Evolutionary conservation across 2,113 vertebrate genomes (phyloP), one percentile per base, ranked within the genome.

Genomic region (Mobula hypostoma): DNA sequence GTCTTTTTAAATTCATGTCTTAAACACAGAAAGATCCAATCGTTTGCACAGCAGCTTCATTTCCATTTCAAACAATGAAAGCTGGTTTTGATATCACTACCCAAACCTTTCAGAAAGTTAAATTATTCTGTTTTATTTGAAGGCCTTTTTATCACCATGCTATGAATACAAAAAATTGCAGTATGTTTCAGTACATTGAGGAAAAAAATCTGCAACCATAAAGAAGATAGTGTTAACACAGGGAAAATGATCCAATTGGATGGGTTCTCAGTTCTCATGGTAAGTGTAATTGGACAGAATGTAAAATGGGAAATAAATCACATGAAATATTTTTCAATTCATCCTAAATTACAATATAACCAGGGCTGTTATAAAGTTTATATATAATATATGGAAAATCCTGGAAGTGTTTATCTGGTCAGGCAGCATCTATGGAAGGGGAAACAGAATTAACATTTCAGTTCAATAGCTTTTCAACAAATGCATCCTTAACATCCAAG

Each of bases 1-100:
- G 58, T 74, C 91, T 93, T 74, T 93, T 93, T 74, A 48, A 74
- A 76, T 93, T 93, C 40, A 56, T 93, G 70, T 93, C 36, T 93
- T 93, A 93, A 93, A 93, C 32, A 93, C 17, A 27, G 32, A 93
- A 93, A 74, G 90, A 29, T 56, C 91, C 40, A 74, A 93, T 93
- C 21, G 56, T 93, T 56, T 14, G n/a, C 70, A 93, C 40, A 9
- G 27, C 70, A 15, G 36, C 68, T 74, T 93, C 91, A 93, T 93
- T 72, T 93, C 63, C 91, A 93, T 93, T 93, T 74, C 68, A 74
- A 93, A 93, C 70, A 74, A 74, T 74, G 21, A 7, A 93, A 74
- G 40, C 91, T 93, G 36, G 36, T 74, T 74, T 74, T 74, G 91
- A 48, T 93, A 93, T 48, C 24, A 76, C 24, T 66, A 27, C 40